Base-by-base conservation (phyloP, 2,113 vertebrate genomes). In the Alosa alosa region DNA sequence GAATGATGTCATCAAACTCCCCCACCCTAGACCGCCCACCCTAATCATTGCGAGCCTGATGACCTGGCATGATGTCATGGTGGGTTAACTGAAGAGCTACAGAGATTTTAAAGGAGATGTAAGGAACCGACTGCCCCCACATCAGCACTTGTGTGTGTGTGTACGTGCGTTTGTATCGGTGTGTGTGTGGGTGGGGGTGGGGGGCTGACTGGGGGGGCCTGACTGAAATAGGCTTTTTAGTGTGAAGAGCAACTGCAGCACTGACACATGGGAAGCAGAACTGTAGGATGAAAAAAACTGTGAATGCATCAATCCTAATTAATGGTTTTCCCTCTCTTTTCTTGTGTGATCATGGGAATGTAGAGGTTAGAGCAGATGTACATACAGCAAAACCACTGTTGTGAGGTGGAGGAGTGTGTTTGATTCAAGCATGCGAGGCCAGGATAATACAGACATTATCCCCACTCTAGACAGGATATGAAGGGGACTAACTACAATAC, bases 401-500 rank as follows among this genome's bases (percentile, higher is more conserved):
- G 1, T 39, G 72, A 78, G 11, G 31, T 41, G 11, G 25, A 78
- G 72, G 2, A 18, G 31, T 39, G 31, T 78, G 31, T 5, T 39
- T 78, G 72, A 78, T 78, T 15, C 11, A 78, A 78, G 36, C 31
- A 15, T 15, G 25, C 36, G 39, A 78, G 31, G 31, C 72, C 72
- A 78, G 72, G 72, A 36, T 78, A 78, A 78, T 3, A 78, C 72
- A 78, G 72, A 78, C 72, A 78, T 78, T 78, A 78, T 36, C 72
- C 72, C 39, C 31, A 36, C 72, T 15, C 72, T 78, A 13, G 72
- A 78, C 72, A 78, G 72, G 72, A 78, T 36, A 13, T 41, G 39
- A 78, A 57, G 13, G 20, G 9, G 4, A 81, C 64, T 17, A 64
- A 90, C 90, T 88, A 8, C 88, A 87, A 83, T 88, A 87, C 88